Evolutionary conservation across 2,797 vertebrate species (phyloP), one percentile per base, ranked within the genome.

Genomic region (Bucorvus abyssinicus): DNA sequence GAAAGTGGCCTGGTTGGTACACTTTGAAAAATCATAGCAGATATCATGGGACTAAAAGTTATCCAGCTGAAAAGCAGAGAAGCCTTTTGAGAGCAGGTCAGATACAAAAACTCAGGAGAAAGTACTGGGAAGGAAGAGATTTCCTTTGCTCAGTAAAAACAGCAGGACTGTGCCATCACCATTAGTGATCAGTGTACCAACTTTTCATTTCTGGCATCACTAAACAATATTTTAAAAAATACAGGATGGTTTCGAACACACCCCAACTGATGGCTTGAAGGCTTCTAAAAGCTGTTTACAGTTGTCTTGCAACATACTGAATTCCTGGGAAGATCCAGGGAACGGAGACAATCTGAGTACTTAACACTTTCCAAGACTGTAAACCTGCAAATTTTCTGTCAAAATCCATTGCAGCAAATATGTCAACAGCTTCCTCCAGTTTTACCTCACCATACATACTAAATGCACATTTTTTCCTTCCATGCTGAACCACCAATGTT

Each of bases 301-400:
- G 71, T 74, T 90, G 59, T 87, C 84, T 89, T 90, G 64, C 40
- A 82, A 52, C 78, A 87, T 68, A 52, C 55, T 27, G 65, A 73
- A 30, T 7, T 77, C 74, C 89, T 82, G 67, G 56, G 71, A 75
- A 87, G 84, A 89, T 60, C 69, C 49, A 16, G 18, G 63, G 77
- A 92, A 63, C 80, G 50, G 80, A 64, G 40, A 76, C 70, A 91
- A 49, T 73, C 71, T 29, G 32, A 88, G 52, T 63, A 73, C 21
- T 87, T 74, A 90, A 81, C 67, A 53, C 67, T 81, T 90, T 84
- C 45, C 42, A 84, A 82, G 93, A 90, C 77, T 64, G 64, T n/a
- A 49, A 87, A 70, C 53, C 75, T 87, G 53, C 77, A 71, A 92
- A 90, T 91, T 45, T 89, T 93, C 89, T 87, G 89, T 95, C 87